Base-by-base conservation (phyloP, 2,888 invertebrate species). In the Dascillus cervinus region DNA sequence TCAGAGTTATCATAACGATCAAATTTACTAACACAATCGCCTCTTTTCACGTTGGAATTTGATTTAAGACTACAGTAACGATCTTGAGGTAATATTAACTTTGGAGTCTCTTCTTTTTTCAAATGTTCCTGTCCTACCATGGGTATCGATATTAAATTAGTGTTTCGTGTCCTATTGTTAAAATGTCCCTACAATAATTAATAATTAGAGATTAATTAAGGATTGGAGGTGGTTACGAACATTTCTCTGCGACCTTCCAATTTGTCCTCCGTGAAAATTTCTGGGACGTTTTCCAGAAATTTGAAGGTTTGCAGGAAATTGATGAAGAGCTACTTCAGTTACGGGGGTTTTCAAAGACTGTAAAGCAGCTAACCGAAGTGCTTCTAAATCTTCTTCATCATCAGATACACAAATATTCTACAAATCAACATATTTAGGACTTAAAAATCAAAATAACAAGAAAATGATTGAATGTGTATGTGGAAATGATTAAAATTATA, bases 331-430 rank as follows among this genome's bases (percentile, higher is more conserved):
- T n/a, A n/a, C n/a, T n/a, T n/a, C n/a, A n/a, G n/a, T n/a, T n/a
- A n/a, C n/a, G n/a, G 42, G 45, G 29, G 44, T 46, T 36, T 62
- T 62, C 27, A 70, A 47, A 1, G 70, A 65, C 29, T 68, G 63
- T 22, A 71, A 56, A 8, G 71, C 71, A 26, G 69, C 70, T 33
- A 68, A 50, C 26, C 71, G 58, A 32, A 71, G 52, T 13, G 64
- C 60, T 47, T 71, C 70, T 39, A 71, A 51, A 47, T 71, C 71
- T 29, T 70, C 70, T 32, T 71, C 71, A 15, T 71, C 71, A 8
- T 71, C 71, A 2, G 68, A 65, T 3, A 53, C 55, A 28, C 42
- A 37, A 29, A 37, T 50, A 52, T 43, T 47, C 49, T 49, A 50
- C 26, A 42, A 49, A 29, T 37, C 15, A 22, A 13, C 29, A 25